Evolutionary conservation across 1,140 invertebrate genomes (phyloP), one percentile per base, ranked within the genome.

Genomic region (Pemphigus obesinymphae): DNA sequence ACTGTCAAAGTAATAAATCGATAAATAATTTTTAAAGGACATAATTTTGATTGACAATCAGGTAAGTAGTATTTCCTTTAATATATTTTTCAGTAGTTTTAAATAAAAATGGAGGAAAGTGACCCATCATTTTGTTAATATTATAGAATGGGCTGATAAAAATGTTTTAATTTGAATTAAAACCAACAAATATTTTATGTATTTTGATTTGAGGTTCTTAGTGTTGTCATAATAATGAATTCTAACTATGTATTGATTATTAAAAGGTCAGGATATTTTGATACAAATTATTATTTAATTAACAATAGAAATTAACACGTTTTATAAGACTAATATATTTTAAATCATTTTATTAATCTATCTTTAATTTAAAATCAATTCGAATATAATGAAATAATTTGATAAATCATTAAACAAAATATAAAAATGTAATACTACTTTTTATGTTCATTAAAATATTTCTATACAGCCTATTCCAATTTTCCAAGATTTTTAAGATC

Each of bases 11-110:
- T 58, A 76, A 76, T 76, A 78, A 78, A 78, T 78, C 53, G 40
- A 72, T 78, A 78, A 72, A 43, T 72, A 68, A 68, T 78, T 78
- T 78, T 55, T 55, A 43, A 78, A 58, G 75, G 23, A 78, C 75
- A 61, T 78, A 58, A 78, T 78, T 78, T 78, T 78, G 75, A 78
- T 55, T 78, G 75, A 58, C 75, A 58, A 78, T 40, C 75, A 78
- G 75, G 75, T 78, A 78, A 78, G 75, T 78, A 78, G 53, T 78
- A 78, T 78, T 78, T 78, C 75, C 75, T 78, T 78, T 1, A 78
- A 61, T 78, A 78, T 61, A 78, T 78, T 40, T 61, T 58, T 78
- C 50, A 78, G 34, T 78, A 78, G 75, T 61, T 40, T 78, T 58
- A 58, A 78, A 78, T 58, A 40, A 68, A 68, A 78, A 78, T 78